These are phyloP conservation scores for Chloropsis cyanopogon DNA, from an alignment of 2,113 vertebrate genomes.

Conservation along the genomic window DNA sequence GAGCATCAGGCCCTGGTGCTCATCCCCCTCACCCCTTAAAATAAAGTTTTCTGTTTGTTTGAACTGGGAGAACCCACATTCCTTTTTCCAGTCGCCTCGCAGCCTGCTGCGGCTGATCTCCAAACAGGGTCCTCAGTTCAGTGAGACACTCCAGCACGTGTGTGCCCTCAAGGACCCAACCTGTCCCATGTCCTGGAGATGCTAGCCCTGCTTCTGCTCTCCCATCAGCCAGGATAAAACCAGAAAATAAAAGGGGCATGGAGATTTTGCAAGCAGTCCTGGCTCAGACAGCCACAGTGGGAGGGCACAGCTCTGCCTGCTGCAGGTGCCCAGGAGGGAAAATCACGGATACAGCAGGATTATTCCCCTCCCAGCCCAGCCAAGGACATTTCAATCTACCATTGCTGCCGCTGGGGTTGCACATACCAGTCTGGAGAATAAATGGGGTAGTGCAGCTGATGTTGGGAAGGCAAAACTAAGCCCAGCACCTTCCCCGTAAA, in stretches of 20 bases:
- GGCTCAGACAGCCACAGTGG: background rate
- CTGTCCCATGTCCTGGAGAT: background rate
- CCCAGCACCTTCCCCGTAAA: too few relatives aligned
- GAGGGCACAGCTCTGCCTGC: background rate
- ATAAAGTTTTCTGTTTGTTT: background rate
- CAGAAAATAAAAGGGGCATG: background rate
- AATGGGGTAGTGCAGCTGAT: background rate
- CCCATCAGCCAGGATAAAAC: too few relatives aligned
- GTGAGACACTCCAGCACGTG: background rate
- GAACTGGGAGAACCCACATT: too few relatives aligned
- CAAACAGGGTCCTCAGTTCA: fast-evolving
- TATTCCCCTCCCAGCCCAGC: background rate
- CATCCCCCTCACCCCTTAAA: background rate
- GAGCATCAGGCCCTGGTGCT: background rate
- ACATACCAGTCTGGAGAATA: background rate
- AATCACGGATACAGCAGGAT: background rate
- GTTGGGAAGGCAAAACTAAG: background rate
- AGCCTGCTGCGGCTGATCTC: too few relatives aligned
- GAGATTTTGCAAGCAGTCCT: background rate
- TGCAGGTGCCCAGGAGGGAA: background rate
- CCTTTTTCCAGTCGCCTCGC: background rate
- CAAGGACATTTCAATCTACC: background rate
- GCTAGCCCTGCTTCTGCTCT: background rate
- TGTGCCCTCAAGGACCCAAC: background rate
- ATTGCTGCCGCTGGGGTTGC: background rate